Conservation (phyloP, 2,888 invertebrate genomes). For the Macaria liturata region DNA sequence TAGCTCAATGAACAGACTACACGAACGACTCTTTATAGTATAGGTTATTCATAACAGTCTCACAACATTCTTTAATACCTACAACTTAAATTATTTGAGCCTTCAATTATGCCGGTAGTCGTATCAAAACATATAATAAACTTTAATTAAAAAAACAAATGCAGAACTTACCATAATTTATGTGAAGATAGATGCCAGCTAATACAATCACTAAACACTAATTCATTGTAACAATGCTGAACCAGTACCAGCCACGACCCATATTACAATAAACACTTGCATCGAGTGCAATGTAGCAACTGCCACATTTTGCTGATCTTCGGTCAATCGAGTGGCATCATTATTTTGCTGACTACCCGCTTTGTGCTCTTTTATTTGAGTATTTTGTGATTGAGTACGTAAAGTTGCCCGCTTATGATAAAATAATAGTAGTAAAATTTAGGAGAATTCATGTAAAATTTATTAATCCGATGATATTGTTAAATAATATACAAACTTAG, state of each 20-base stretch:
- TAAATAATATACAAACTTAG: too few species aligned
- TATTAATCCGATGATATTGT: too few species aligned
- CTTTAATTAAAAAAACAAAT: background rate
- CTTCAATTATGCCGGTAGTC: too few species aligned
- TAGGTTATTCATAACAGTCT: too few species aligned
- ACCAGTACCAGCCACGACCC: conserved; percentile 16
- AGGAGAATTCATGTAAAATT: too few species aligned
- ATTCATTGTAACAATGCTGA: conserved; percentile 26
- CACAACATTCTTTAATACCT: too few species aligned
- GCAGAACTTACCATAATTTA: conserved; percentile 11
- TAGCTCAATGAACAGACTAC: too few species aligned
- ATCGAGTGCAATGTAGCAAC: conserved; percentile 43
- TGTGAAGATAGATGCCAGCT: conserved; percentile 1
- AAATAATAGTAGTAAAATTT: background rate
- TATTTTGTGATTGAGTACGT: conserved; percentile 17
- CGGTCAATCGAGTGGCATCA: conserved; percentile 42
- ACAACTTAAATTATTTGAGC: too few species aligned
- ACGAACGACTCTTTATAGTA: too few species aligned
- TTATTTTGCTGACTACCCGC: conserved; percentile 19
- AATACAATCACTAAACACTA: background rate
- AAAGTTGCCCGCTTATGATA: conserved; percentile 4
- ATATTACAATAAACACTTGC: conserved; percentile 38
- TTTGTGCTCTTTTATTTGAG: conserved; percentile 1
- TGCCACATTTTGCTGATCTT: conserved; percentile 51
- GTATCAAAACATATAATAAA: too few species aligned